Conservation (phyloP, 2,797 vertebrate species). For the Phoeniculus purpureus region DNA sequence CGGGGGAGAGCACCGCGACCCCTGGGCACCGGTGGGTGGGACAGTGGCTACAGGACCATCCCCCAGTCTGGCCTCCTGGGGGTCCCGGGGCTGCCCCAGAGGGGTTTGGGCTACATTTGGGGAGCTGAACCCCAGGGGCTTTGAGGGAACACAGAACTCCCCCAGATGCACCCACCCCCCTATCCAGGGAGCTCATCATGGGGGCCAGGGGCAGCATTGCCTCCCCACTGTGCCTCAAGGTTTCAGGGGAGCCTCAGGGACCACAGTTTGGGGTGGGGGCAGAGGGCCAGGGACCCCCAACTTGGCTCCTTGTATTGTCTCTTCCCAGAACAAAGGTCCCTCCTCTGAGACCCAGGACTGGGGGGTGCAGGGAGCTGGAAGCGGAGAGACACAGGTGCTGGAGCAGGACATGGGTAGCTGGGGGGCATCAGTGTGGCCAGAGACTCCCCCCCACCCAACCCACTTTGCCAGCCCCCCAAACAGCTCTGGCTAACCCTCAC, state of each 20-base stretch:
- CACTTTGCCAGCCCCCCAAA: not conserved
- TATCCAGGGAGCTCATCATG: accelerated
- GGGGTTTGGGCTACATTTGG: not conserved
- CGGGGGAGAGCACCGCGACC: not conserved
- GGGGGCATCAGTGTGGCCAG: not conserved
- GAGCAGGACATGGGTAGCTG: not conserved
- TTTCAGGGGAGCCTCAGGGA: not conserved
- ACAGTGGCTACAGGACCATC: not conserved
- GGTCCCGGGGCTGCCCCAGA: not conserved
- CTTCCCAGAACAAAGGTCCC: slow-evolving; percentile 30
- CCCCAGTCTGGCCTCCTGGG: no score
- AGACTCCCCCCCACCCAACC: not conserved
- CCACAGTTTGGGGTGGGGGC: not conserved
- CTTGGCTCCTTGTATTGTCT: not conserved
- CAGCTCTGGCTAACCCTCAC: slow-evolving; percentile 15
- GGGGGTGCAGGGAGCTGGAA: not conserved
- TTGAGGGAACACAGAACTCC: not conserved
- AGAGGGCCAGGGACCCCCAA: not conserved
- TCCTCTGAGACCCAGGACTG: accelerated
- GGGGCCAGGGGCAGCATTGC: not conserved
- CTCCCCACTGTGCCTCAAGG: not conserved
- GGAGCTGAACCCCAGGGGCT: accelerated
- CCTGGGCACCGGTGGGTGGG: not conserved
- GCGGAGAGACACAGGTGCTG: accelerated
- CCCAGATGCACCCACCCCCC: no score